Conservation (phyloP, 2,888 invertebrate species). For the Busseola fusca region DNA sequence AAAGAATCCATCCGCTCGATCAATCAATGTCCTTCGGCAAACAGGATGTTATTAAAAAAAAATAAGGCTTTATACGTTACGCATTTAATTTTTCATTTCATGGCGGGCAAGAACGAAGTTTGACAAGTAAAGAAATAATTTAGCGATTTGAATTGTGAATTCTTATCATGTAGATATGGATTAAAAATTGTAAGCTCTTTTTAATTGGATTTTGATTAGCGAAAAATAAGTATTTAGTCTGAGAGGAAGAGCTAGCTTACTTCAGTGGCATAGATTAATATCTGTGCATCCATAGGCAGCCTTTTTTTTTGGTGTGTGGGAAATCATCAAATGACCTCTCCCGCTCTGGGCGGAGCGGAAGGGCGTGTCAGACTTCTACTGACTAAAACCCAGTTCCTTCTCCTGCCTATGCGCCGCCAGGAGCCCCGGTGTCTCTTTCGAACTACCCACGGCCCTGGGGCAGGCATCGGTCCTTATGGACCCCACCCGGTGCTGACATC, state of each 20-base stretch:
- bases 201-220: neutral
- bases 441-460: no score
- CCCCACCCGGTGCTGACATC: no score
- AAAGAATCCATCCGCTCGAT: slow-evolving; percentile 59
- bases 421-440: no score
- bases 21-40: slow-evolving; percentile 63
- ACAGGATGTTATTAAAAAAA: slow-evolving; percentile 53
- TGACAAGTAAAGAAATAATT: slow-evolving; percentile 42
- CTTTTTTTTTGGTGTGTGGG: no score
- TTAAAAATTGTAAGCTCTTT: slow-evolving; percentile 10
- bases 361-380: no score
- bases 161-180: slow-evolving; percentile 15
- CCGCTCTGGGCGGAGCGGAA: no score
- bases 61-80: slow-evolving; percentile 36
- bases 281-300: no score
- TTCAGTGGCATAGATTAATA: neutral
- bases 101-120: slow-evolving; percentile 8
- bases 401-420: no score
- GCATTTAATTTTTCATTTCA: slow-evolving; percentile 47
- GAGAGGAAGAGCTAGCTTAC: neutral
- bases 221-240: neutral
- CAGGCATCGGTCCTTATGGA: no score
- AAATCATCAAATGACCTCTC: no score
- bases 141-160: slow-evolving; percentile 4
- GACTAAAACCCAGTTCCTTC: no score